These are phyloP conservation scores for Brachypterus glaber DNA, from an alignment of 2,888 invertebrate genomes.

Conservation along the genomic window DNA sequence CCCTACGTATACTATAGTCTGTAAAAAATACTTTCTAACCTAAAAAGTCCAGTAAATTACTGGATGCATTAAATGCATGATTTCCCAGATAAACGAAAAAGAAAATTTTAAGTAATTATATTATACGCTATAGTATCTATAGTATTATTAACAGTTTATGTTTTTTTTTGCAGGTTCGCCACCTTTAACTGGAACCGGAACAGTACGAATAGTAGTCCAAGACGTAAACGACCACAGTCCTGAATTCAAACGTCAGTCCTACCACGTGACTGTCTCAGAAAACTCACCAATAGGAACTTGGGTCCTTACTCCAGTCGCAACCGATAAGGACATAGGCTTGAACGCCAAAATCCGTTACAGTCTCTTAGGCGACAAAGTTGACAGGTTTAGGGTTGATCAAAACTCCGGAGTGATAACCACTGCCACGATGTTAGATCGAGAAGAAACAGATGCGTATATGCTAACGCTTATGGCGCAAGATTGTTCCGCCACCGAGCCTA, in stretches of 20 bases:
- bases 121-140: too few relatives aligned
- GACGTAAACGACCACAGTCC: constrained; percentile 93
- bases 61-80: too few relatives aligned
- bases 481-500: constrained; percentile 75
- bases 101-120: too few relatives aligned
- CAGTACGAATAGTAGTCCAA: constrained; percentile 79
- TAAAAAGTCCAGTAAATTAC: too few relatives aligned
- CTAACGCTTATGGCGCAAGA: constrained; percentile 82
- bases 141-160: too few relatives aligned
- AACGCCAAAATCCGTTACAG: constrained; percentile 84
- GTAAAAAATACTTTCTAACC: too few relatives aligned
- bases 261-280: constrained; percentile 70
- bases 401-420: constrained; percentile 73
- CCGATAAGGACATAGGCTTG: constrained; percentile 71
- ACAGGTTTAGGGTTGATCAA: constrained; percentile 69
- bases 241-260: constrained; percentile 72
- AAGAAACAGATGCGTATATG: constrained; percentile 66
- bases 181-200: constrained; percentile 85
- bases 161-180: constrained; percentile 65
- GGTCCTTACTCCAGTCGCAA: constrained; percentile 69
- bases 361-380: constrained; percentile 70
- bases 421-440: constrained; percentile 64
- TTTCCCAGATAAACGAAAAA: too few relatives aligned
- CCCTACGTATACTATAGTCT: too few relatives aligned
- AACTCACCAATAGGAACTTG: constrained; percentile 70